Evolutionary conservation across 2,797 vertebrate species (phyloP).

Genomic region (Coracias cyanogaster): DNA sequence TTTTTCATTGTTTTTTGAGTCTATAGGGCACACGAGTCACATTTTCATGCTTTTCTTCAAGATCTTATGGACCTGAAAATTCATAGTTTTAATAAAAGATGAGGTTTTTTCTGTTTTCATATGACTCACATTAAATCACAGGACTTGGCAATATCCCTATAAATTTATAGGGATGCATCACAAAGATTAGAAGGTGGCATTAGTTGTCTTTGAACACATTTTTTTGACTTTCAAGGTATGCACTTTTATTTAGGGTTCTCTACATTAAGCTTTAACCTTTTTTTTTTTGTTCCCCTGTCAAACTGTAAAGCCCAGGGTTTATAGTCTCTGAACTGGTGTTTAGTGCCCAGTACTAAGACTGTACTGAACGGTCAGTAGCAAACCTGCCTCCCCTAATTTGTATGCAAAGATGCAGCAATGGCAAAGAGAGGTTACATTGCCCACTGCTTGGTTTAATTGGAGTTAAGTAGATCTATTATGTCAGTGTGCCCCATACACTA

Average conservation of each 20-base stretch:
- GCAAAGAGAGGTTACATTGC: slow-evolving; percentile 42
- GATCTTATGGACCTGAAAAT: not conserved
- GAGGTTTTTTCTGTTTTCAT: not conserved
- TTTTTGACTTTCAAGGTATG: not conserved
- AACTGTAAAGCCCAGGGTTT: not conserved
- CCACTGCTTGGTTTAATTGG: slow-evolving; percentile 73
- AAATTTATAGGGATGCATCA: not conserved
- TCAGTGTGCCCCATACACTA: not conserved
- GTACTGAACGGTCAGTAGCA: not conserved
- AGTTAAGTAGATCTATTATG: slow-evolving; percentile 73
- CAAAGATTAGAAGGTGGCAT: not conserved
- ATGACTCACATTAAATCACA: not conserved
- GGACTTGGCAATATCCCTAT: not conserved
- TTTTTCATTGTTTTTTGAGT: not conserved
- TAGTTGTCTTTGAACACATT: not conserved
- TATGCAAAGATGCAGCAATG: not conserved
- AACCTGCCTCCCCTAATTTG: slow-evolving; percentile 25
- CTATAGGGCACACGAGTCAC: not conserved
- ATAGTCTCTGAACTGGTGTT: not conserved
- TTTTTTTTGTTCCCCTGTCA: too few relatives aligned
- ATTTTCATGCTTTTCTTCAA: not conserved
- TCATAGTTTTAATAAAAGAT: slow-evolving; percentile 14
- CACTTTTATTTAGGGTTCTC: not conserved
- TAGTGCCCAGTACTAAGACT: not conserved
- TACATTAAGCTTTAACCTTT: not conserved